phyloP scores from a whole-genome alignment of 92 coral and sea anemone species.

The Phenganax subtilis region DNA sequence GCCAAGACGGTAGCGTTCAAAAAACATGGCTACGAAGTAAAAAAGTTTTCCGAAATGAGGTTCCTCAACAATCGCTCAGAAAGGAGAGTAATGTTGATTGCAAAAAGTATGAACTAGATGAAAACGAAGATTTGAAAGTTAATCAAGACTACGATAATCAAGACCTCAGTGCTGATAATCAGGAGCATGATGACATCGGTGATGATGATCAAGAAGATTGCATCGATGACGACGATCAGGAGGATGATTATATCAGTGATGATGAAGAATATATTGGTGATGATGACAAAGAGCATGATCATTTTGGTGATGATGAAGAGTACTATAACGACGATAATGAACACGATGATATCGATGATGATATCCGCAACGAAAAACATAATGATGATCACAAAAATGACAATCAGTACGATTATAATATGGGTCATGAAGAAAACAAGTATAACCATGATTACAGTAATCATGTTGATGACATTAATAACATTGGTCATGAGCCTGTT shows the following conservation, averaged over 20 bases:
- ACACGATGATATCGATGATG: conserved; percentile 12
- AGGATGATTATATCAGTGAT: background rate
- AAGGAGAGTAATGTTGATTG: background rate
- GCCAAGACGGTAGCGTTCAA: conserved; percentile 28
- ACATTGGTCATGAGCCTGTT: background rate
- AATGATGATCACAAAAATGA: background rate
- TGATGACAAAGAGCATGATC: background rate
- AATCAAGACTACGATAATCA: background rate
- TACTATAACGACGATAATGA: background rate
- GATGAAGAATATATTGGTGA: background rate
- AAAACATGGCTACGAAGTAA: conserved; percentile 27
- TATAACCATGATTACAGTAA: background rate
- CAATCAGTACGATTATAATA: background rate
- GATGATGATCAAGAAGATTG: conserved; percentile 5
- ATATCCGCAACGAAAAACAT: background rate
- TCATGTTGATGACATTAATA: background rate
- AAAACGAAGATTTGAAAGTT: background rate
- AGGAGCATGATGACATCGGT: background rate
- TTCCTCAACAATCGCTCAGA: background rate
- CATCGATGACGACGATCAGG: background rate
- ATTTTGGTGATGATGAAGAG: background rate
- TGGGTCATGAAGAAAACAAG: background rate
- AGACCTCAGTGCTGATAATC: background rate
- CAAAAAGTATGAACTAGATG: background rate
- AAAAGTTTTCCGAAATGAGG: background rate